These are phyloP conservation scores for Phoenoteleia sp. DNA, from an alignment of 2,888 invertebrate species.

Conservation along the genomic window DNA sequence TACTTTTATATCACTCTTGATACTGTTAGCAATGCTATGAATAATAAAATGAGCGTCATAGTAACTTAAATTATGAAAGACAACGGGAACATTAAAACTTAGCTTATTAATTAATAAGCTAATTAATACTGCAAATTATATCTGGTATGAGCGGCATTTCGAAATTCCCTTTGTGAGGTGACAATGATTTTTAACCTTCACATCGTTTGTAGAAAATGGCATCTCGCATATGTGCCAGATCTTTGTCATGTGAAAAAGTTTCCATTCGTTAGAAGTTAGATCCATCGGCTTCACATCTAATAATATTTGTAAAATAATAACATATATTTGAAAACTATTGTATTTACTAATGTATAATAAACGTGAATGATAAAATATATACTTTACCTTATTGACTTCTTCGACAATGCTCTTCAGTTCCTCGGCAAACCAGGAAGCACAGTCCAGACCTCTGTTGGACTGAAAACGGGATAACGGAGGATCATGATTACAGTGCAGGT, in stretches of 20 bases:
- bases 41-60: too few species aligned
- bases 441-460: not conserved
- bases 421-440: not conserved
- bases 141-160: constrained; percentile 62
- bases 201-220: constrained; percentile 4
- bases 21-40: too few species aligned
- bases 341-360: too few species aligned
- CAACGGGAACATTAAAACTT: constrained; percentile 65
- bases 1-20: too few species aligned
- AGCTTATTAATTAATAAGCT: constrained; percentile 63
- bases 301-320: constrained; percentile 18
- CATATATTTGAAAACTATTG: too few species aligned
- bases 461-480: not conserved
- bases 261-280: constrained; percentile 7
- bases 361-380: too few species aligned
- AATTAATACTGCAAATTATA: too few species aligned
- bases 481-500: not conserved
- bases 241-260: not conserved
- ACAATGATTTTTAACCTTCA: constrained; percentile 12
- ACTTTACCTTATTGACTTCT: not conserved
- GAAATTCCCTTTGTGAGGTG: constrained; percentile 50
- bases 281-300: not conserved
- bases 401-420: not conserved
- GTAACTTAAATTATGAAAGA: constrained; percentile 75
- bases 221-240: constrained; percentile 28